Evolutionary conservation across 2,113 vertebrate species (phyloP), one percentile per base, ranked within the genome.

Genomic region (Anoplopoma fimbria): DNA sequence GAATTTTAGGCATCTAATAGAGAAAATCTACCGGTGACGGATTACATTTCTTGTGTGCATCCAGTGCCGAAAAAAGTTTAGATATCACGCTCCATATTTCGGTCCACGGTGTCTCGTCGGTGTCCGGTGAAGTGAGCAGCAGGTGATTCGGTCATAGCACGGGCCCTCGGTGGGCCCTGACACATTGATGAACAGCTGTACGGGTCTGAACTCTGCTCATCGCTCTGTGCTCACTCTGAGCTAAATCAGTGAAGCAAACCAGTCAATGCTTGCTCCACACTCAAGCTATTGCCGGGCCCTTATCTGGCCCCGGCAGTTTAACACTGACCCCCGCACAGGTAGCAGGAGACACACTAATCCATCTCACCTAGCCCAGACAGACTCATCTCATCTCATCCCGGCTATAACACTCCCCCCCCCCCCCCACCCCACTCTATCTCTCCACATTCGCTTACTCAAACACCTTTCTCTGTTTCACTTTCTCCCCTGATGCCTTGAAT

Each of bases 301-400:
- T 90, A 92, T 93, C 95, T 93, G 86, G 87, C 79, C 80, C 33
- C 25, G 81, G 92, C 93, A 91, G 91, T 96, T 92, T 94, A 91
- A 93, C 93, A 91, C 95, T 93, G 93, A 94, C 94, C 96, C 93
- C 92, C 88, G 68, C 93, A 92, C 91, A 95, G 95, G 95, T 90
- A 94, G 93, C 82, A 81, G 87, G 91, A 94, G 92, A 94, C 94
- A 93, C 90, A 88, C 85, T 90, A 93, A 94, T 94, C 93, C 96
- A 94, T 95, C 96, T 93, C 85, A 78, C 91, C 87, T 65, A 63
- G 83, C 71, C 79, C 76, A 67, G 90, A 92, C 87, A 90, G 84
- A 78, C 86, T 91, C 89, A 89, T 90, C 84, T 86, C 79, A 68
- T 87, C 73, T 76, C 79, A 61, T 84, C 78, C 77, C 69, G 27